A percentile compares a stretch with the other conserved stretches of the same genome.
These are phyloP conservation scores for Silurus glanis DNA, from an alignment of 2,113 vertebrate genomes.

Conservation along the genomic window DNA sequence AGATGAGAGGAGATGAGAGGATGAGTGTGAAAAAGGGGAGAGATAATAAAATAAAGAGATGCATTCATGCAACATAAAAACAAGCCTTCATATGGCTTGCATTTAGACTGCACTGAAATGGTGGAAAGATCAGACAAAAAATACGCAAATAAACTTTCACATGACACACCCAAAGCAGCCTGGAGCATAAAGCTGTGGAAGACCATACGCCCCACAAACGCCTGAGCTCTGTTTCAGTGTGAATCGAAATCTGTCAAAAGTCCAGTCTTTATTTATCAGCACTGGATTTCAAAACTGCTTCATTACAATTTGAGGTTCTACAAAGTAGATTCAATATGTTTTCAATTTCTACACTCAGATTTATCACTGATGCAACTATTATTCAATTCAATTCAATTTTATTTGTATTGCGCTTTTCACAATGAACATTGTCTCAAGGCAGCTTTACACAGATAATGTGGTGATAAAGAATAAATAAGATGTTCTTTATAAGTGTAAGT, in stretches of 20 bases:
- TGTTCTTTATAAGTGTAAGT: too few species aligned
- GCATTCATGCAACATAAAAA: not conserved
- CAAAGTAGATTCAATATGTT: too few species aligned
- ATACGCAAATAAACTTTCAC: conserved; percentile 22
- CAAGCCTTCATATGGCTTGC: not conserved
- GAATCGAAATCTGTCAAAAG: not conserved
- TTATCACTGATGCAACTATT: not conserved
- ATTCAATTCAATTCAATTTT: too few species aligned
- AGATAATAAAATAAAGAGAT: not conserved
- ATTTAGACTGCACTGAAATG: not conserved
- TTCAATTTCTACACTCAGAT: too few species aligned
- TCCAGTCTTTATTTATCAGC: not conserved
- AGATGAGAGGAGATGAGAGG: not conserved
- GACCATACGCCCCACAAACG: not conserved
- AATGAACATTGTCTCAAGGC: too few species aligned
- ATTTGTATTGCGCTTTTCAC: too few species aligned
- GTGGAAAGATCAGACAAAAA: not conserved
- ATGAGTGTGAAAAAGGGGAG: not conserved
- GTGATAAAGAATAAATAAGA: too few species aligned
- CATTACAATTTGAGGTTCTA: not conserved
- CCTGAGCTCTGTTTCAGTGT: not conserved
- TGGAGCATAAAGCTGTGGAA: not conserved
- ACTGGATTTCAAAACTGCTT: not conserved
- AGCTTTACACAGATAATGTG: too few species aligned
- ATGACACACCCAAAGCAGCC: not conserved